A percentile compares a stretch with the other conserved stretches of the same genome.
phyloP scores from a whole-genome alignment of 1,140 invertebrate genomes.

The Paracyclopina nana region DNA sequence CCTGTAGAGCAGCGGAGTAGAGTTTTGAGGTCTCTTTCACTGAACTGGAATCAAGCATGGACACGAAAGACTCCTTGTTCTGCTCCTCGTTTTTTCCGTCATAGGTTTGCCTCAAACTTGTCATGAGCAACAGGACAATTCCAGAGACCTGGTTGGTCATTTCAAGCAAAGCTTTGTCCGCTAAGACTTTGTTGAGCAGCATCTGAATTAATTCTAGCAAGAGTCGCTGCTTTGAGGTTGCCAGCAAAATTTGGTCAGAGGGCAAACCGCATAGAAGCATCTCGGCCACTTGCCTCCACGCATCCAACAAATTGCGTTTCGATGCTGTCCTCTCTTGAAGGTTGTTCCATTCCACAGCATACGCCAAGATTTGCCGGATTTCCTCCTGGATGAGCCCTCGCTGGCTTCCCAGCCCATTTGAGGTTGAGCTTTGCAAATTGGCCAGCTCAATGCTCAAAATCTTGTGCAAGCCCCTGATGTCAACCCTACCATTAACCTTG shows the following conservation, averaged over 20 bases:
- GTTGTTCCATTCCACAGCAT: slow-evolving; percentile 14
- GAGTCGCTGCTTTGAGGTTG: slow-evolving; percentile 10
- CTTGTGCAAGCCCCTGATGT: slow-evolving; percentile 3
- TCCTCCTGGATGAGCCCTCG: slow-evolving; percentile 10
- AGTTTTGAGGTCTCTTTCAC: neutral
- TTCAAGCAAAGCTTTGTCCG: slow-evolving; percentile 5
- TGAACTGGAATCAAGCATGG: neutral
- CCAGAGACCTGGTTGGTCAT: slow-evolving; percentile 13
- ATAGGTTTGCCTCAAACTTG: slow-evolving; percentile 11
- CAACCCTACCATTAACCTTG: neutral
- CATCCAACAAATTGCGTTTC: slow-evolving; percentile 7
- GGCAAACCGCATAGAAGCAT: slow-evolving; percentile 8
- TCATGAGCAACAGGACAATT: slow-evolving; percentile 4
- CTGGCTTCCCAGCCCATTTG: slow-evolving; percentile 10
- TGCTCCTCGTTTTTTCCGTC: neutral
- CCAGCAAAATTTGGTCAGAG: neutral
- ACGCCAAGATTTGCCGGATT: slow-evolving; percentile 7
- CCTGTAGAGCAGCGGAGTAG: neutral
- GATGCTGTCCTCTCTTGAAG: slow-evolving; percentile 7
- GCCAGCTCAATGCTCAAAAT: slow-evolving; percentile 8
- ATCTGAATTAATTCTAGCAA: slow-evolving; percentile 11
- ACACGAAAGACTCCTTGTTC: neutral
- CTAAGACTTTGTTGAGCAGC: slow-evolving; percentile 13
- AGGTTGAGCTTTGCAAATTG: slow-evolving; percentile 7
- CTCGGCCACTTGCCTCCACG: slow-evolving; percentile 15